These are phyloP conservation scores for Erebia palarica DNA, from an alignment of 2,888 invertebrate genomes.

Conservation along the genomic window DNA sequence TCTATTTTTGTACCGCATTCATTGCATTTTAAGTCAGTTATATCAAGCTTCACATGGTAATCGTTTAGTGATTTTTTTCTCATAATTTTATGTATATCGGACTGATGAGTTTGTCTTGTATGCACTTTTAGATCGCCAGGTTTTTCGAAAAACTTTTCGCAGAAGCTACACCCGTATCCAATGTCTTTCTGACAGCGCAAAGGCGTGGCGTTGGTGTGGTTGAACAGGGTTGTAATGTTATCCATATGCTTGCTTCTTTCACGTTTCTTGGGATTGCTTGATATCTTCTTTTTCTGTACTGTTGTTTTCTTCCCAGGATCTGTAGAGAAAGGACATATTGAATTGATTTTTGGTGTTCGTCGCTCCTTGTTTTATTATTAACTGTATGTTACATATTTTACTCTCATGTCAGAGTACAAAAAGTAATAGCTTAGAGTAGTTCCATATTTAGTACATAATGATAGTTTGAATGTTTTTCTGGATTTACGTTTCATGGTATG, in stretches of 20 bases:
- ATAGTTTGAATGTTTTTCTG: neutral
- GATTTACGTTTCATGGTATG: neutral
- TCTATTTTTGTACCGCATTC: slow-evolving; percentile 46
- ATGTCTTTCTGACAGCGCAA: slow-evolving; percentile 43
- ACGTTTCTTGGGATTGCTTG: neutral
- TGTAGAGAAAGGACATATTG: slow-evolving; percentile 14
- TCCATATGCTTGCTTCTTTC: slow-evolving; percentile 43
- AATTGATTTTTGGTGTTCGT: neutral
- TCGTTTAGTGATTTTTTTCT: slow-evolving; percentile 38
- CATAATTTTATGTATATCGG: slow-evolving; percentile 29
- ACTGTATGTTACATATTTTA: neutral
- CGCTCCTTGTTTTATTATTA: neutral
- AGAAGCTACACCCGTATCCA: slow-evolving; percentile 48
- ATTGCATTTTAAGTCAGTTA: slow-evolving; percentile 52
- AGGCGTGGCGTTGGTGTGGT: slow-evolving; percentile 51
- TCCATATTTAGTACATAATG: neutral
- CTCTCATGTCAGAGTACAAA: slow-evolving; percentile 17
- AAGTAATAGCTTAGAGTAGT: neutral
- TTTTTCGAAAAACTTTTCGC: slow-evolving; percentile 40
- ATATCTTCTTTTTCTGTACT: neutral
- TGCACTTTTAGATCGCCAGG: slow-evolving; percentile 46
- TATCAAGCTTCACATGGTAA: slow-evolving; percentile 52
- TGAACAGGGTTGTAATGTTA: slow-evolving; percentile 45
- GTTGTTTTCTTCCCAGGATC: slow-evolving; percentile 1
- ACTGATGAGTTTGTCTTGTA: slow-evolving; percentile 36